phyloP scores from a whole-genome alignment of 2,113 vertebrate genomes.

The Aix galericulata region DNA sequence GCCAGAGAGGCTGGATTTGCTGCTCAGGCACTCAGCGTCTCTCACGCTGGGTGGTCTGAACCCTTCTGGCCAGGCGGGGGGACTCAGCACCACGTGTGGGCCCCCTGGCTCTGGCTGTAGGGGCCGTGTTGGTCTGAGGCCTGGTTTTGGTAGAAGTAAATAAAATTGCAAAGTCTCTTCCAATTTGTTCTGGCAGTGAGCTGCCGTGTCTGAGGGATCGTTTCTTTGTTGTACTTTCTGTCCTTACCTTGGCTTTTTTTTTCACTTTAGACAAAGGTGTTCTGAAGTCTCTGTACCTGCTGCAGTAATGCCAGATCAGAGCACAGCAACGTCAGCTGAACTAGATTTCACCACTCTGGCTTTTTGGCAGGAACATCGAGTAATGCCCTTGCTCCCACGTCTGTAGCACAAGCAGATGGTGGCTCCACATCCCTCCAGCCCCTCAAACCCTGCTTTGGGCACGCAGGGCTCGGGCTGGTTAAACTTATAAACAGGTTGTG shows the following conservation, averaged over 20 bases:
- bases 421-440: background rate
- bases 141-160: background rate
- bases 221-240: background rate
- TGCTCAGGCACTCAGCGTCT: background rate
- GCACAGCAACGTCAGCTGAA: background rate
- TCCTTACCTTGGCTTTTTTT: background rate
- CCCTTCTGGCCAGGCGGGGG: background rate
- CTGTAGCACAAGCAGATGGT: background rate
- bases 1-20: background rate
- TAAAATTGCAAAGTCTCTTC: background rate
- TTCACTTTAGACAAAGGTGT: background rate
- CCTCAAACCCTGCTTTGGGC: background rate
- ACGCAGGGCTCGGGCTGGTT: background rate
- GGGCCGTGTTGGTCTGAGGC: background rate
- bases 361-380: background rate
- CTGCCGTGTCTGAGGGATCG: background rate
- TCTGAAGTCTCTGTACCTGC: background rate
- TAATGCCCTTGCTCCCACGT: background rate
- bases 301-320: background rate
- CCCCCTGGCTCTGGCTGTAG: background rate
- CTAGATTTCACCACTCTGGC: background rate
- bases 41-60: background rate
- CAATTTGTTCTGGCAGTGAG: background rate
- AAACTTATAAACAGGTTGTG: background rate
- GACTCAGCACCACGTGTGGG: background rate